A percentile compares a stretch with the other conserved stretches of the same genome.
These are phyloP conservation scores for Flexamia atlantica DNA, from an alignment of 2,888 invertebrate genomes.

Conservation along the genomic window DNA sequence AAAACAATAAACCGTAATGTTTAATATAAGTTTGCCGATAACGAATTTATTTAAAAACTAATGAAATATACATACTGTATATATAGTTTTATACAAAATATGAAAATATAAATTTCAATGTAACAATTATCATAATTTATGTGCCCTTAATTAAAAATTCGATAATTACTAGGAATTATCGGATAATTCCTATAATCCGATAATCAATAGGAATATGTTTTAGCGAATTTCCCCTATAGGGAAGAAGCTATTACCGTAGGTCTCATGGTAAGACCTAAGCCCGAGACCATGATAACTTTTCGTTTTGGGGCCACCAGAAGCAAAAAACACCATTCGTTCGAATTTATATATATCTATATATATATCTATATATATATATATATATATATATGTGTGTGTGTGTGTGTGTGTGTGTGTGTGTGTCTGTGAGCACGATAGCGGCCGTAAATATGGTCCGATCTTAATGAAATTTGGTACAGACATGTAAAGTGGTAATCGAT, in stretches of 20 bases:
- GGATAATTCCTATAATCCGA: no score
- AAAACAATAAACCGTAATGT: no score
- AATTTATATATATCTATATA: constrained; percentile 1
- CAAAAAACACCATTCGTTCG: constrained; percentile 8
- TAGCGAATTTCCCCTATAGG: constrained; percentile 7
- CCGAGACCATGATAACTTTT: constrained; percentile 1
- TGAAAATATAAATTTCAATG: no score
- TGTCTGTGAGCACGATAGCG: background rate
- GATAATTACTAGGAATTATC: no score
- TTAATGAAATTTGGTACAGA: background rate
- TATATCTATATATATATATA: background rate
- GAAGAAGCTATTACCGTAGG: constrained; percentile 1
- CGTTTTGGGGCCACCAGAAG: background rate
- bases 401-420: constrained; percentile 9
- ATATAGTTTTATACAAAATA: no score
- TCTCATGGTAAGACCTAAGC: background rate
- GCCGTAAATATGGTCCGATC: background rate
- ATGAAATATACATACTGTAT: no score
- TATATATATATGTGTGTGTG: constrained; percentile 22
- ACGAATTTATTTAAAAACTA: no score
- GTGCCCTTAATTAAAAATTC: no score
- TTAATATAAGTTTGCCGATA: no score
- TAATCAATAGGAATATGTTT: no score
- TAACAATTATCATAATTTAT: no score
- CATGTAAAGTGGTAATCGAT: background rate